Evolutionary conservation across 2,888 invertebrate species (phyloP), one percentile per base, ranked within the genome.

Genomic region (Nebria salina): DNA sequence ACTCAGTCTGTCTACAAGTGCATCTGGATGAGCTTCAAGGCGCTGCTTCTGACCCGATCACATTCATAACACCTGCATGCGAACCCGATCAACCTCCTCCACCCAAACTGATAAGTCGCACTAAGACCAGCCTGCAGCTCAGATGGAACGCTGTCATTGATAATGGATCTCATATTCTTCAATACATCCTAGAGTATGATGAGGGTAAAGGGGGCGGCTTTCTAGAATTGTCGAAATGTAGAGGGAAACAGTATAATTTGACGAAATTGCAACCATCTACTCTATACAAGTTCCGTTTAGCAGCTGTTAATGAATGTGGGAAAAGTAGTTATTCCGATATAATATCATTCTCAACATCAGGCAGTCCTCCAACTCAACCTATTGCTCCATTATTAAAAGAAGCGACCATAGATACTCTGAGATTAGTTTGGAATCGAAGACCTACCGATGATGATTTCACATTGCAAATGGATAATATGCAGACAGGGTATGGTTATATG

Each of bases 301-400:
- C 95, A 68, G 97, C 96, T 84, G 92, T 95, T 82, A 97, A 97
- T 88, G 94, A 94, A 85, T 91, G 93, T 85, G 97, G 97, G 13
- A 92, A 92, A 87, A 94, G 95, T 85, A 90, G 91, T 13, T 95
- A 93, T 90, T 94, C 94, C 76, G 93, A 93, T 66, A 91, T 93
- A 83, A 91, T 92, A 64, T 90, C 91, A 84, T 94, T 91, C 84
- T 93, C 92, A 89, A 97, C 97, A 13, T 92, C 93, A 68, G 96
- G 96, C 83, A 93, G 94, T 86, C 95, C 95, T 73, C 97, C 97
- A 0, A 89, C 92, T 74, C 94, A 94, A 85, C 97, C 97, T 25
- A 90, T 91, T 82, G 92, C 96, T n/a, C 97, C 97, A 9, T 89
- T 91, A 77, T 90, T 97, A 81, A 90, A 91, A 70, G 91, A 92